Base-by-base conservation (phyloP, 2,113 vertebrate genomes). In the Poeciliopsis prolifica region DNA sequence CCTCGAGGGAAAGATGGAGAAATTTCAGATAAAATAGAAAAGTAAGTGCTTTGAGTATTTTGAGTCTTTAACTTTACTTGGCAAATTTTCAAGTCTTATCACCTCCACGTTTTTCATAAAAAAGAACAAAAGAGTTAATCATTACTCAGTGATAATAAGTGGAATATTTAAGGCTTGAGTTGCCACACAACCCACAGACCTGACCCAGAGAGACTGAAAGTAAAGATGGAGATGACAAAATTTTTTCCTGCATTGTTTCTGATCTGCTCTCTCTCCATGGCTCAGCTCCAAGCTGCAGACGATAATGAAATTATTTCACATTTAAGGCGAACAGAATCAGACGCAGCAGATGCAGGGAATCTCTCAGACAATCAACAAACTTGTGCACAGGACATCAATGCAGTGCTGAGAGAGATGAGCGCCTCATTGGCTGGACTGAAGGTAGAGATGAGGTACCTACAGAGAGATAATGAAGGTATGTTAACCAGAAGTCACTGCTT, bases 321-420 rank as follows among this genome's bases (percentile, higher is more conserved):
- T 28, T 13, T 62, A 12, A 15, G 12, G 26, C 28, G 30, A 62
- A 62, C 30, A 42, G 30, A 63, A 30, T 30, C 30, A 30, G 2
- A 30, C 1, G 30, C 30, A 30, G 30, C 30, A 1, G 64, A 26
- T 60, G 1, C 69, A 35, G 51, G 19, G 44, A 58, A 70, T 31
- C 9, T 13, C 4, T 44, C 51, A 29, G 12, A 17, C 29, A 30
- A 35, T 1, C 44, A 68, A 1, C 2, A 71, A 54, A 66, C 9
- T 28, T 71, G 62, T 9, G 4, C 58, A 48, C 63, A 65, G 58
- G 87, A 88, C 72, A 74, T 84, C 81, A 51, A 82, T 29, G 58
- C 74, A 60, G 70, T 86, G 40, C 74, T 87, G 77, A 84, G 77
- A 75, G 85, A 88, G 74, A 82, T 83, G 81, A 87, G 61, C 37